Percentiles rank a stretch among this genome's conserved stretches.
phyloP scores from a whole-genome alignment of 2,888 invertebrate species.

The Caenorhabditis plicata region DNA sequence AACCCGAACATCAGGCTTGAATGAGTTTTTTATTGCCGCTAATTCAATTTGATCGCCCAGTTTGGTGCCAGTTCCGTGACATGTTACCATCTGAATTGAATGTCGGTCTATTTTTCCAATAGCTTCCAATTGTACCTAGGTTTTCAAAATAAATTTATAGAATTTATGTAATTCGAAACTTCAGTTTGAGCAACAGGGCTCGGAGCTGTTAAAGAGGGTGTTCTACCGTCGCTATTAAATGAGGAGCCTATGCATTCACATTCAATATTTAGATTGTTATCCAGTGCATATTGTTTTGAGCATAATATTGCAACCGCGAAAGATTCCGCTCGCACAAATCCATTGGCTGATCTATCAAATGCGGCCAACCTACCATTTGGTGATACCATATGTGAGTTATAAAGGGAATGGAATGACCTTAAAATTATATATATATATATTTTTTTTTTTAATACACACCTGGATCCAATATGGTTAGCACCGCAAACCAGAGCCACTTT shows the following conservation, averaged over 20 bases:
- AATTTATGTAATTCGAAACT: too few relatives aligned
- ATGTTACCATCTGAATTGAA: slow-evolving; percentile 53
- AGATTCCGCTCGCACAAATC: slow-evolving; percentile 65
- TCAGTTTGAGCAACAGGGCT: slow-evolving; percentile 43
- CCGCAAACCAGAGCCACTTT: slow-evolving; percentile 67
- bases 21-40: slow-evolving; percentile 34
- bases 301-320: slow-evolving; percentile 57
- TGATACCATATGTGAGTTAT: slow-evolving; percentile 60
- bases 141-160: neutral
- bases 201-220: slow-evolving; percentile 55
- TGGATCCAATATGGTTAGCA: slow-evolving; percentile 51
- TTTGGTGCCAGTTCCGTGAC: slow-evolving; percentile 62
- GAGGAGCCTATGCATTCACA: slow-evolving; percentile 42
- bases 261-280: slow-evolving; percentile 27
- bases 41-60: slow-evolving; percentile 58
- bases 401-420: slow-evolving; percentile 53
- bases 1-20: slow-evolving; percentile 27
- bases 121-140: slow-evolving; percentile 26
- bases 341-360: slow-evolving; percentile 64
- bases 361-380: slow-evolving; percentile 55
- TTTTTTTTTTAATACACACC: slow-evolving; percentile 6
- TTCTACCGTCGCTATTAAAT: slow-evolving; percentile 59
- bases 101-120: slow-evolving; percentile 12
- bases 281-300: slow-evolving; percentile 25
- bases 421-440: neutral